phyloP scores from a whole-genome alignment of 2,113 vertebrate genomes.

The Cyanoliseus patagonus region DNA sequence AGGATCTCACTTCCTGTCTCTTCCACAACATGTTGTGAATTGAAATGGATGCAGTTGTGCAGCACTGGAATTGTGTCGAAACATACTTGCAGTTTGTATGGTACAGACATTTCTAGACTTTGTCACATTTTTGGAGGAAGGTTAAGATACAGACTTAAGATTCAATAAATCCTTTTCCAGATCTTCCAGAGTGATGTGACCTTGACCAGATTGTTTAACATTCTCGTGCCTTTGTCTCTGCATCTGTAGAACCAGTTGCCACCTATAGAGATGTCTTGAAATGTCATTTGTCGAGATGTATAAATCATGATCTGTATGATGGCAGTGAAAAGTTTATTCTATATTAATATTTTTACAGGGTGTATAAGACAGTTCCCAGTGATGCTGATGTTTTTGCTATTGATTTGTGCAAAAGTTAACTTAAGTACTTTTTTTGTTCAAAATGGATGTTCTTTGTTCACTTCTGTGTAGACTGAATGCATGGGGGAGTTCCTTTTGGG shows the following conservation, averaged over 20 bases:
- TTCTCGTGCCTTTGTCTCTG: slow-evolving; percentile 67
- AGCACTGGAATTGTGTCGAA: not conserved
- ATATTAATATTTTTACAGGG: slow-evolving; percentile 59
- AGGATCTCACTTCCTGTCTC: slow-evolving; percentile 14
- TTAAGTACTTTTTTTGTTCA: slow-evolving; percentile 45
- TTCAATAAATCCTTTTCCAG: slow-evolving; percentile 39
- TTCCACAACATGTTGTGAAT: not conserved
- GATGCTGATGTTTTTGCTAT: slow-evolving; percentile 40
- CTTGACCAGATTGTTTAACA: slow-evolving; percentile 46
- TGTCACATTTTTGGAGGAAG: not conserved
- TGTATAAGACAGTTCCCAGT: slow-evolving; percentile 42
- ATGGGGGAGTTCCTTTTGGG: slow-evolving; percentile 4
- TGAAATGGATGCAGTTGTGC: not conserved
- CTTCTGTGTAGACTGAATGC: slow-evolving; percentile 23
- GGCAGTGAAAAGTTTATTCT: slow-evolving; percentile 58
- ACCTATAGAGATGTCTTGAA: slow-evolving; percentile 37
- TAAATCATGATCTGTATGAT: slow-evolving; percentile 45
- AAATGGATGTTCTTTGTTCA: slow-evolving; percentile 41
- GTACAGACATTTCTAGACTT: not conserved
- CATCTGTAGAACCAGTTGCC: slow-evolving; percentile 36
- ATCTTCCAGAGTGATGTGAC: slow-evolving; percentile 54
- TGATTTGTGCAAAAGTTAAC: slow-evolving; percentile 36
- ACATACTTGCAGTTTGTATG: not conserved
- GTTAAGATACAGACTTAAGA: not conserved
- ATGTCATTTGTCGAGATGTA: slow-evolving; percentile 30